Percentiles rank a stretch among this genome's conserved stretches.
phyloP scores from a whole-genome alignment of 2,888 invertebrate species.

The Calliscelio sp. region DNA sequence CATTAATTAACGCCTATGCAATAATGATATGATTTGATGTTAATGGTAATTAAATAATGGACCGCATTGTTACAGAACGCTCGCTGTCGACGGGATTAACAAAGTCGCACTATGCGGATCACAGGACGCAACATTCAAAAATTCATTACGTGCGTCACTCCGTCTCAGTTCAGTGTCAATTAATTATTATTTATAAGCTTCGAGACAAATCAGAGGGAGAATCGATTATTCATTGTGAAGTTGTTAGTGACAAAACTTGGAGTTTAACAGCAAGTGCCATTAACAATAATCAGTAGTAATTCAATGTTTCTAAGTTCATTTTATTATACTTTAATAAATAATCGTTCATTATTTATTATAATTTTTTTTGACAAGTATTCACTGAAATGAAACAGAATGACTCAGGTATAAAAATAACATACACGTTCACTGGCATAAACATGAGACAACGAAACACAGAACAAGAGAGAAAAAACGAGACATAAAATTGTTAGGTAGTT shows the following conservation, averaged over 20 bases:
- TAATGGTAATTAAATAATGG: conserved; percentile 82
- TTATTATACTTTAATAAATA: too few species aligned
- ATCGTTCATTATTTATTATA: too few species aligned
- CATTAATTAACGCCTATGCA: conserved; percentile 81
- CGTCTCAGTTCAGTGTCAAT: conserved; percentile 15
- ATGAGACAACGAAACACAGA: not conserved
- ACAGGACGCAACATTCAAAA: conserved; percentile 47
- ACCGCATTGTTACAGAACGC: conserved; percentile 56
- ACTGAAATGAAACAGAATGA: not conserved
- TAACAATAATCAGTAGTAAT: too few species aligned
- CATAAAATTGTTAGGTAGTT: conserved; percentile 2
- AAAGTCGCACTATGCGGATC: conserved; percentile 32
- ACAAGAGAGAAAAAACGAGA: not conserved
- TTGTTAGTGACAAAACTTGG: too few species aligned
- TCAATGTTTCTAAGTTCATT: too few species aligned
- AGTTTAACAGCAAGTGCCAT: too few species aligned
- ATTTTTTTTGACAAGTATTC: too few species aligned
- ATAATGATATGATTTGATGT: conserved; percentile 83
- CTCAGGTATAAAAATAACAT: not conserved
- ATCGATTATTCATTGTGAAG: too few species aligned
- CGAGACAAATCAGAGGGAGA: not conserved
- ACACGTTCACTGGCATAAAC: conserved; percentile 24
- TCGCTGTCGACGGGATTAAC: conserved; percentile 34
- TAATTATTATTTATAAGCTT: not conserved
- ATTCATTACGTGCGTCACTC: not conserved